Conservation (phyloP, 2,888 invertebrate genomes). For the Netelia melanura region DNA sequence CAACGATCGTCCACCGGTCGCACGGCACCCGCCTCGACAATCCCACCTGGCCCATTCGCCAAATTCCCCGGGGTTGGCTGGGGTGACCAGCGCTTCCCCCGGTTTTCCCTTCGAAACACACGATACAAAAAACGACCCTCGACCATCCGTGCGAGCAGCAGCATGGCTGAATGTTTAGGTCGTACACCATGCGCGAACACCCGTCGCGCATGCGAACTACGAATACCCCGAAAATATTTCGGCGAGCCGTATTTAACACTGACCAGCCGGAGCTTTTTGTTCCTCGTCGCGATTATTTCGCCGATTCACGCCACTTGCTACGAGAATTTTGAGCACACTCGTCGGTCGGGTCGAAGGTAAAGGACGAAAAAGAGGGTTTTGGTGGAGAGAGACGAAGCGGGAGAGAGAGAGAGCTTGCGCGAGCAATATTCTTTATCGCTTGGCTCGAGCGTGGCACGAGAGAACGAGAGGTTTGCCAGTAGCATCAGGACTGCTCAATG, state of each 20-base stretch:
- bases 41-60: neutral
- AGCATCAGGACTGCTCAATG: neutral
- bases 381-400: constrained; percentile 10
- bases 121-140: too few species aligned
- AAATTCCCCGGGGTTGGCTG: neutral
- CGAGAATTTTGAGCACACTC: constrained; percentile 55
- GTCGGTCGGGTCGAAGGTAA: constrained; percentile 21
- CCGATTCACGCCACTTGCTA: constrained; percentile 68
- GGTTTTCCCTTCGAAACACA: too few species aligned
- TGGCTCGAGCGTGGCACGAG: constrained; percentile 15
- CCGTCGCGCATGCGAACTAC: neutral
- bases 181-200: too few species aligned
- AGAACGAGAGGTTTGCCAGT: constrained; percentile 35
- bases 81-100: neutral
- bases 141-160: too few species aligned
- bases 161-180: too few species aligned
- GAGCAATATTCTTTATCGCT: constrained; percentile 70
- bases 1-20: too few species aligned
- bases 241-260: constrained; percentile 3
- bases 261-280: neutral
- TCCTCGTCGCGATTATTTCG: constrained; percentile 66
- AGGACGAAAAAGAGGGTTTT: neutral
- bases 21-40: neutral
- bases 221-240: constrained; percentile 21
- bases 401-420: constrained; percentile 28